Conservation (phyloP, 1,140 invertebrate genomes). For the Drosophila prosaltans region DNA sequence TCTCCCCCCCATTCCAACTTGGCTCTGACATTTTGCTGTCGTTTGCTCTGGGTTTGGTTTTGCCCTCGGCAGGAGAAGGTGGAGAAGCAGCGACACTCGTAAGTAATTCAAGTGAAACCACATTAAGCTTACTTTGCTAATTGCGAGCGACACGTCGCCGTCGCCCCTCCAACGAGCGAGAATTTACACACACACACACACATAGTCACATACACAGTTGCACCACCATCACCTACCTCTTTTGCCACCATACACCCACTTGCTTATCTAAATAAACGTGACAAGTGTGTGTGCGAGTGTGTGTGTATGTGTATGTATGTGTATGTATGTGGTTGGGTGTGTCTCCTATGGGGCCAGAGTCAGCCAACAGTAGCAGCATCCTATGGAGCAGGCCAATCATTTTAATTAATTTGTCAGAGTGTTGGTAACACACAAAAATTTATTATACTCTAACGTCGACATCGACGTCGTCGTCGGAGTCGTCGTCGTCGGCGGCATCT, state of each 20-base stretch:
- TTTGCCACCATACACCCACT: conserved; percentile 15
- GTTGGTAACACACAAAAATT: conserved; percentile 82
- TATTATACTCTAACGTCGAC: conserved; percentile 74
- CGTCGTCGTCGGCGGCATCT: conserved; percentile 26
- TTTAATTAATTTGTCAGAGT: conserved; percentile 83
- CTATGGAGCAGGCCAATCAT: conserved; percentile 76
- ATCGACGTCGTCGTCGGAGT: conserved; percentile 36
- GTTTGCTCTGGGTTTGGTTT: conserved; percentile 10
- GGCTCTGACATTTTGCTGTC: conserved; percentile 23
- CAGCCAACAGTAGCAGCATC: conserved; percentile 16
- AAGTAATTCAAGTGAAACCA: conserved; percentile 81
- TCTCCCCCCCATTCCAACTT: not conserved
- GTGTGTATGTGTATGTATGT: not conserved
- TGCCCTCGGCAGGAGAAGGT: conserved; percentile 6
- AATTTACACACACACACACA: conserved; percentile 31
- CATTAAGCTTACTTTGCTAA: conserved; percentile 83
- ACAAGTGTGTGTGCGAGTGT: conserved; percentile 8
- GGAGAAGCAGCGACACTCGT: conserved; percentile 59
- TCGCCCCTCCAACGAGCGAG: conserved; percentile 38
- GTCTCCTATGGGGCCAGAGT: conserved; percentile 33
- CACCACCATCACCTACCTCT: too few species aligned
- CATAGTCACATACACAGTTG: not conserved
- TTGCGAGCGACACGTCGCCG: conserved; percentile 79
- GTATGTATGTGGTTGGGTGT: conserved; percentile 3
- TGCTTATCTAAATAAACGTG: conserved; percentile 72